Evolutionary conservation across 2,888 invertebrate genomes (phyloP).

Genomic region (Gerris lacustris): DNA sequence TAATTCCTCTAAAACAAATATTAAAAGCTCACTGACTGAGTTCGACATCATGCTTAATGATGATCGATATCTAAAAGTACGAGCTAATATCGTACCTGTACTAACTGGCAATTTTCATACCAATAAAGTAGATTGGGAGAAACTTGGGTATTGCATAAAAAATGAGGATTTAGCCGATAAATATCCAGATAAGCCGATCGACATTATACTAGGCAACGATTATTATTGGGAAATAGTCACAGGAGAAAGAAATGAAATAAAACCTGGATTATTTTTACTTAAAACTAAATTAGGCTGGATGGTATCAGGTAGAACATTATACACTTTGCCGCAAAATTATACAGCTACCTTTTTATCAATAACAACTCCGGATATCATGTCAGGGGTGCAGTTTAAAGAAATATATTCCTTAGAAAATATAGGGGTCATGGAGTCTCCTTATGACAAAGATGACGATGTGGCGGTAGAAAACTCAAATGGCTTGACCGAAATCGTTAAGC

Average conservation of each 20-base stretch:
- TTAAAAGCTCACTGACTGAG: background rate
- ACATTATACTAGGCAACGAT: background rate
- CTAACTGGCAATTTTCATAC: background rate
- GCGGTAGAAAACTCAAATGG: background rate
- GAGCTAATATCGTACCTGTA: background rate
- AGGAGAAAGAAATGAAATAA: background rate
- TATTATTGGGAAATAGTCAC: background rate
- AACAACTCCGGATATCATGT: background rate
- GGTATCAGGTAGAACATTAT: background rate
- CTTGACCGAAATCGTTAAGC: too few species aligned
- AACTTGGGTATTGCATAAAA: background rate
- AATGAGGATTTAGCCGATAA: background rate
- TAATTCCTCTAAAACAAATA: background rate
- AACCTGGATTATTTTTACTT: background rate
- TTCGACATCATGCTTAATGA: background rate
- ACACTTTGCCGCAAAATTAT: background rate
- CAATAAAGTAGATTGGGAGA: background rate
- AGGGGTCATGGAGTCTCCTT: background rate
- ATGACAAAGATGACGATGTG: background rate
- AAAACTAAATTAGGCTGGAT: background rate
- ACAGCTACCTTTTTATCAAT: too few species aligned
- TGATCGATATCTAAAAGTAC: background rate
- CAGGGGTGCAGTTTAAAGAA: background rate
- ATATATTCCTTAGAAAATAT: background rate
- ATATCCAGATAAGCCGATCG: background rate